Conservation (phyloP, 2,113 vertebrate species). For the Alaudala cheleensis region DNA sequence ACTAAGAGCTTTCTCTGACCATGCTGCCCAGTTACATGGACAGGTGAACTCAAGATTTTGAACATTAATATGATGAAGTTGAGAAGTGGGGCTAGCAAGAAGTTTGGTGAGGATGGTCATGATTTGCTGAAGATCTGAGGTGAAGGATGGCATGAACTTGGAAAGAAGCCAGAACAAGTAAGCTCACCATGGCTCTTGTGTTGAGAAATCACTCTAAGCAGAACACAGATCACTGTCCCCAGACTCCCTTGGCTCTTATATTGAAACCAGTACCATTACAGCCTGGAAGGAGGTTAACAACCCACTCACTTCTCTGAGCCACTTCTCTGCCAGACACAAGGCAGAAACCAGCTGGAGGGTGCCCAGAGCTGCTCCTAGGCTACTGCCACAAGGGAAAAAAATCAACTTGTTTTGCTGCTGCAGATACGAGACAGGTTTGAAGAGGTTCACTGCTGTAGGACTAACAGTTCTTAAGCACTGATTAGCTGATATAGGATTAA, state of each 20-base stretch:
- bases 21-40: accelerated
- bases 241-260: neutral
- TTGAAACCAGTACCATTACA: neutral
- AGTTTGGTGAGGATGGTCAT: neutral
- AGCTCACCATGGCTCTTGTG: neutral
- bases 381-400: neutral
- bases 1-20: neutral
- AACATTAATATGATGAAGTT: neutral
- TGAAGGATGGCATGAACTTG: neutral
- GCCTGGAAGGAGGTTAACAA: neutral
- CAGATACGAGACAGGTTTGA: neutral
- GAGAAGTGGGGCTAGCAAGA: neutral
- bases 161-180: neutral
- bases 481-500: neutral
- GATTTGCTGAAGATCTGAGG: neutral
- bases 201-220: neutral
- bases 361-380: constrained; percentile 20
- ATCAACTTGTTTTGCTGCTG: neutral
- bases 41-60: neutral
- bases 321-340: neutral
- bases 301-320: neutral
- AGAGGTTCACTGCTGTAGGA: neutral
- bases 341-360: neutral
- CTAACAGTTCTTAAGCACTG: neutral
- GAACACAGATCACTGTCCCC: neutral